A percentile compares a stretch with the other conserved stretches of the same genome.
Evolutionary conservation across 2,888 invertebrate genomes (phyloP).

Genomic region (Eupithecia tripunctaria): DNA sequence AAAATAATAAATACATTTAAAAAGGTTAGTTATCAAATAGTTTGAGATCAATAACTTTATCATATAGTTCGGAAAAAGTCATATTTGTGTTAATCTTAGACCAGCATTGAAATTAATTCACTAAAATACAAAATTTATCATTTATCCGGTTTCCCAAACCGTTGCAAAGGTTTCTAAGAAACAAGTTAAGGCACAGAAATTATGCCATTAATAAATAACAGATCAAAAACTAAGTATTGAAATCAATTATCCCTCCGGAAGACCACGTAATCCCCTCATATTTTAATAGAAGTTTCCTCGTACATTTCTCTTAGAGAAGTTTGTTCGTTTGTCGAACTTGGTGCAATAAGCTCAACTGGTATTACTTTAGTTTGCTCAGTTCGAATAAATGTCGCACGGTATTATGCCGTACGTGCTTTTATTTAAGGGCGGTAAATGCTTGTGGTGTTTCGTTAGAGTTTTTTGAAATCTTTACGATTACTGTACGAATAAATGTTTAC

Average conservation of each 20-base stretch:
- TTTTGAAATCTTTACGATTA: too few relatives aligned
- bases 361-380: conserved; percentile 21
- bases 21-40: too few relatives aligned
- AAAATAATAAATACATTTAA: too few relatives aligned
- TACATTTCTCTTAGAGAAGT: conserved; percentile 33
- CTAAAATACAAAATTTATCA: too few relatives aligned
- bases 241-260: conserved; percentile 24
- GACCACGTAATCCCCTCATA: conserved; percentile 33
- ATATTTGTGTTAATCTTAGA: too few relatives aligned
- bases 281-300: conserved; percentile 42
- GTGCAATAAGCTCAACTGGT: conserved; percentile 22
- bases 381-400: conserved; percentile 15
- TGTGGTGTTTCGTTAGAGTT: background rate
- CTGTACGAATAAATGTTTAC: too few relatives aligned
- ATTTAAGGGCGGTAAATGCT: background rate
- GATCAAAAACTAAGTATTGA: background rate
- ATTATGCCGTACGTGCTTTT: background rate
- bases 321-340: conserved; percentile 28
- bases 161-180: background rate
- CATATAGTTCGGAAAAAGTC: too few relatives aligned
- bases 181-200: background rate
- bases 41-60: too few relatives aligned
- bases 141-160: background rate
- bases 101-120: too few relatives aligned
- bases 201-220: background rate